phyloP scores from a whole-genome alignment of 2,888 invertebrate genomes.

The Aleiodes leptofemur region DNA sequence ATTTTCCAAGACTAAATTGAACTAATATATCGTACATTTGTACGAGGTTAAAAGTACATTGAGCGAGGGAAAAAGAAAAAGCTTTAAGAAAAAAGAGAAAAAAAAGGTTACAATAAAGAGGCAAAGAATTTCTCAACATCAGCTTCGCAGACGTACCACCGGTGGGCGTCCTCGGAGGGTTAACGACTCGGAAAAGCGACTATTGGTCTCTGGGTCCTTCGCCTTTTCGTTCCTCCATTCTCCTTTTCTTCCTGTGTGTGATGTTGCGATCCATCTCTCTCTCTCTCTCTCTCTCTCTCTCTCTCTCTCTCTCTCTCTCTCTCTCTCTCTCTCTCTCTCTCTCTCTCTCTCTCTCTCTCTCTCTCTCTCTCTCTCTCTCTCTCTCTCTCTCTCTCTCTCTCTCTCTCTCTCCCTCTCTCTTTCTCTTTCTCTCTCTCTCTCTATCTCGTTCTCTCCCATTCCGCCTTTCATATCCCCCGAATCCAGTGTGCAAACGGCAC shows the following conservation, averaged over 20 bases:
- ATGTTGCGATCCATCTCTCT: constrained; percentile 35
- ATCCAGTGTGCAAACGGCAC: constrained; percentile 3
- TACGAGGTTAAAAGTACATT: constrained; percentile 37
- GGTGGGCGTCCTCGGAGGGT: constrained; percentile 58
- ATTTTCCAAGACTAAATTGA: constrained; percentile 24
- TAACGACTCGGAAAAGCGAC: constrained; percentile 61
- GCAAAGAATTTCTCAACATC: constrained; percentile 52
- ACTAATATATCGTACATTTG: constrained; percentile 39
- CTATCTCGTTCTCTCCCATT: not conserved
- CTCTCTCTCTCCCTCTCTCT: constrained; percentile 31
- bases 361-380: too few species aligned
- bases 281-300: constrained; percentile 31
- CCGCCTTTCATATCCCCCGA: constrained; percentile 36
- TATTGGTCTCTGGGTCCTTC: constrained; percentile 58
- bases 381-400: too few species aligned
- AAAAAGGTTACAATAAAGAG: constrained; percentile 31
- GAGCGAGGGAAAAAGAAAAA: constrained; percentile 13
- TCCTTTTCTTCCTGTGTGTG: constrained; percentile 38
- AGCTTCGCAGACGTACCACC: constrained; percentile 51
- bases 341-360: too few species aligned
- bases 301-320: too few species aligned
- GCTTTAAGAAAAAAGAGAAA: constrained; percentile 41
- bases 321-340: too few species aligned
- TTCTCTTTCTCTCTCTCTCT: constrained; percentile 34
- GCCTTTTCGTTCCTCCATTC: constrained; percentile 51